Percentiles rank a stretch among this genome's conserved stretches.
These are phyloP conservation scores for Hypanus sabinus DNA, from an alignment of 2,113 vertebrate genomes.

Conservation along the genomic window DNA sequence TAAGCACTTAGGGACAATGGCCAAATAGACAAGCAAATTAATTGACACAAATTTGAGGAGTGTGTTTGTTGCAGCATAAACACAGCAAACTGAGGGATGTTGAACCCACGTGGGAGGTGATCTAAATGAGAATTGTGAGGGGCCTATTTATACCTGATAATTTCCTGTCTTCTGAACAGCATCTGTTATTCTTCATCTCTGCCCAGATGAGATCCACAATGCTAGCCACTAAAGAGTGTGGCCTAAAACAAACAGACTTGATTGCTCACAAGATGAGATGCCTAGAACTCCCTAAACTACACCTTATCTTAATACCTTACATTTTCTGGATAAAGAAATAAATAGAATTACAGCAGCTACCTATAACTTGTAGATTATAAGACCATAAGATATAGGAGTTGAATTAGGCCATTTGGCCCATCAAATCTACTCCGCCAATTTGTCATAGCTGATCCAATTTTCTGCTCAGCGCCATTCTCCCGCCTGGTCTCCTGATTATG, in stretches of 20 bases:
- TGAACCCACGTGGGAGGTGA: neutral
- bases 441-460: too few relatives aligned
- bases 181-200: neutral
- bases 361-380: neutral
- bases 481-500: too few relatives aligned
- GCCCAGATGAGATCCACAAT: neutral
- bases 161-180: neutral
- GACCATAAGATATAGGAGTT: too few relatives aligned
- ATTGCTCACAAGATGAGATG: neutral
- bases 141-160: conserved; percentile 7
- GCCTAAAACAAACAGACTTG: neutral
- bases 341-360: neutral
- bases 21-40: neutral
- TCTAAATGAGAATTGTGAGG: neutral
- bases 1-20: neutral
- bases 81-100: conserved; percentile 5
- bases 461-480: too few relatives aligned
- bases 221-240: neutral
- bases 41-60: neutral
- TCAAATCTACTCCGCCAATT: too few relatives aligned
- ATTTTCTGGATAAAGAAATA: neutral
- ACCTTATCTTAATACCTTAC: neutral
- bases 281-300: neutral
- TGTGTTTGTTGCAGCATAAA: conserved; percentile 1
- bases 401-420: too few relatives aligned